These are phyloP conservation scores for Neodiprion pinetum DNA, from an alignment of 1,140 invertebrate species.

Conservation along the genomic window DNA sequence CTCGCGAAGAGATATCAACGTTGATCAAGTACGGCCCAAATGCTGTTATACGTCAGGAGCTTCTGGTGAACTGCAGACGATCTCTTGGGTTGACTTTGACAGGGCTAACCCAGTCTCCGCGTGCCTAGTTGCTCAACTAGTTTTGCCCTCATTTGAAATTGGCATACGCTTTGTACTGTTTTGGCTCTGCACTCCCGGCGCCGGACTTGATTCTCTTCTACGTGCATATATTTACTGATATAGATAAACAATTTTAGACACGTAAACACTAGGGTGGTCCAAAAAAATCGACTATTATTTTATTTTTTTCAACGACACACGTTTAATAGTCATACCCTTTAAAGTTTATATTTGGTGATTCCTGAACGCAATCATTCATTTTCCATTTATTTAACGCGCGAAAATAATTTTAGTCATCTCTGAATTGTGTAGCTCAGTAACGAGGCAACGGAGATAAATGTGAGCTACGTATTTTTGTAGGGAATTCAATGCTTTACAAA, in stretches of 20 bases:
- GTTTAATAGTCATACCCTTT: no score
- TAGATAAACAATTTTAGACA: background rate
- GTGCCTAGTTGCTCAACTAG: conserved; percentile 46
- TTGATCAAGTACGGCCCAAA: conserved; percentile 11
- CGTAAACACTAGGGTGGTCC: background rate
- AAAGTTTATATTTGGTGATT: no score
- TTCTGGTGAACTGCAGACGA: conserved; percentile 22
- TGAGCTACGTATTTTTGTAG: no score
- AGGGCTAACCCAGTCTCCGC: conserved; percentile 40
- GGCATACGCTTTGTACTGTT: conserved; percentile 55
- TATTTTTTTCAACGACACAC: no score
- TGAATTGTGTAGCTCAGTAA: no score
- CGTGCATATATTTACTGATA: conserved; percentile 35
- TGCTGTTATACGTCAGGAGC: conserved; percentile 10
- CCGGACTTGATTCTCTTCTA: conserved; percentile 52
- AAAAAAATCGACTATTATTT: no score
- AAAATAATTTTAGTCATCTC: no score
- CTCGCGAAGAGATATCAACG: background rate
- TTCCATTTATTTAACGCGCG: no score
- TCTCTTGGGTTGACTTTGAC: conserved; percentile 51
- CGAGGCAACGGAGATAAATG: no score
- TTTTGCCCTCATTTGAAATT: conserved; percentile 58
- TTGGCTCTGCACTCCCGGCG: conserved; percentile 36
- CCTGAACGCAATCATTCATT: no score
- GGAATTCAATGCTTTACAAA: no score